A percentile compares a stretch with the other conserved stretches of the same genome.
phyloP scores from a whole-genome alignment of 2,888 invertebrate genomes.

The Pyrrhosoma nymphula region DNA sequence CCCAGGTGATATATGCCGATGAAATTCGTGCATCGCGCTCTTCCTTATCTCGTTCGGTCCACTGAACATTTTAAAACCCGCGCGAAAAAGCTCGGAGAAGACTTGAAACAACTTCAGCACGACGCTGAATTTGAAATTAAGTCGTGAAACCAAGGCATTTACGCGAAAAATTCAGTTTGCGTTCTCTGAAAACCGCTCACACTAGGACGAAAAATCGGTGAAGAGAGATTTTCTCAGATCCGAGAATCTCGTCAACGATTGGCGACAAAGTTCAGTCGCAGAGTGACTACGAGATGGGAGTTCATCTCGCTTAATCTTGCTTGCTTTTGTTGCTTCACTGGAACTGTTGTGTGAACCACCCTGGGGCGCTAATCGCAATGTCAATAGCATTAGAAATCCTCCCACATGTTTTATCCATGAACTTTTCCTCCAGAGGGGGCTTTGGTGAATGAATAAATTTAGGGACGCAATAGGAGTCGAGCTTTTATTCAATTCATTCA shows the following conservation, averaged over 20 bases:
- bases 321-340: neutral
- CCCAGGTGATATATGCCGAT: neutral
- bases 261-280: neutral
- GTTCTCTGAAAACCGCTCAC: neutral
- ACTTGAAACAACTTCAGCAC: too few species aligned
- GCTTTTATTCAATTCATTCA: neutral
- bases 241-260: neutral
- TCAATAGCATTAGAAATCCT: neutral
- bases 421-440: neutral
- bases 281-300: neutral
- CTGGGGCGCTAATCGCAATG: neutral
- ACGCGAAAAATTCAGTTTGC: too few species aligned
- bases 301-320: neutral
- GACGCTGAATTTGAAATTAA: too few species aligned
- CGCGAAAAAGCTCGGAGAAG: neutral
- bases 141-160: too few species aligned
- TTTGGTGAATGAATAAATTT: neutral
- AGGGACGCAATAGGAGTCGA: neutral
- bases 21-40: neutral
- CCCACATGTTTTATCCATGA: neutral
- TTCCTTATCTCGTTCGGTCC: neutral
- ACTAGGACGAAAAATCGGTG: neutral
- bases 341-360: neutral
- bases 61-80: neutral
- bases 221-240: neutral